These are phyloP conservation scores for Allacma fusca DNA, from an alignment of 2,888 invertebrate species.

Conservation along the genomic window DNA sequence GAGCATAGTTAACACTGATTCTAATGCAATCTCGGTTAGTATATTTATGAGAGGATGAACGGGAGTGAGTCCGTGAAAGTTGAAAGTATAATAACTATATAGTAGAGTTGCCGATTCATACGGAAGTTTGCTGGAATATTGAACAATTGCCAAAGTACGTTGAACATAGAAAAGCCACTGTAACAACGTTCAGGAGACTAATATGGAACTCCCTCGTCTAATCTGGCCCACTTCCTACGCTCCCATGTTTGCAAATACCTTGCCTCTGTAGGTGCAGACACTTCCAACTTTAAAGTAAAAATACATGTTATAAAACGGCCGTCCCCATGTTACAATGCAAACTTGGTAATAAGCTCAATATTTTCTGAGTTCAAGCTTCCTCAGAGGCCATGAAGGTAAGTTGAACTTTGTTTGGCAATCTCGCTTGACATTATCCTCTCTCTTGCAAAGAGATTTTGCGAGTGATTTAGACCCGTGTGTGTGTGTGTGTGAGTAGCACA, in stretches of 20 bases:
- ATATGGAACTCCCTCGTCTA: background rate
- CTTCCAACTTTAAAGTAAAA: too few species aligned
- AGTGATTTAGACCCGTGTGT: background rate
- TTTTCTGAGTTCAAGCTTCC: background rate
- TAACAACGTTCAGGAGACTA: background rate
- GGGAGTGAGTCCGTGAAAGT: too few species aligned
- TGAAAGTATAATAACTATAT: background rate
- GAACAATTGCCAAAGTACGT: conserved; percentile 23
- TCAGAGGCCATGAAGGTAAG: conserved; percentile 16
- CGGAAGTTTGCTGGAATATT: conserved; percentile 33
- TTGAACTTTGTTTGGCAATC: conserved; percentile 6
- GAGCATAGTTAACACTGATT: too few species aligned
- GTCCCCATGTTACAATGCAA: too few species aligned
- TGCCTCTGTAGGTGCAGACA: too few species aligned
- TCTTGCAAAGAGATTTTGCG: background rate
- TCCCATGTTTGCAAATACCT: too few species aligned
- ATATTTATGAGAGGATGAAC: too few species aligned
- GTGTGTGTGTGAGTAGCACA: too few species aligned
- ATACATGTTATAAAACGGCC: too few species aligned
- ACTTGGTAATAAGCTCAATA: too few species aligned
- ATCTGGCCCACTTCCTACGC: conserved; percentile 21
- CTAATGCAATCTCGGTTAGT: too few species aligned
- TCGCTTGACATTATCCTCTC: background rate
- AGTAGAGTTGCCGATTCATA: conserved; percentile 10
- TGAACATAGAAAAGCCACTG: background rate